These are phyloP conservation scores for Drosophila aldrichi DNA, from an alignment of 2,888 invertebrate species.

Conservation along the genomic window DNA sequence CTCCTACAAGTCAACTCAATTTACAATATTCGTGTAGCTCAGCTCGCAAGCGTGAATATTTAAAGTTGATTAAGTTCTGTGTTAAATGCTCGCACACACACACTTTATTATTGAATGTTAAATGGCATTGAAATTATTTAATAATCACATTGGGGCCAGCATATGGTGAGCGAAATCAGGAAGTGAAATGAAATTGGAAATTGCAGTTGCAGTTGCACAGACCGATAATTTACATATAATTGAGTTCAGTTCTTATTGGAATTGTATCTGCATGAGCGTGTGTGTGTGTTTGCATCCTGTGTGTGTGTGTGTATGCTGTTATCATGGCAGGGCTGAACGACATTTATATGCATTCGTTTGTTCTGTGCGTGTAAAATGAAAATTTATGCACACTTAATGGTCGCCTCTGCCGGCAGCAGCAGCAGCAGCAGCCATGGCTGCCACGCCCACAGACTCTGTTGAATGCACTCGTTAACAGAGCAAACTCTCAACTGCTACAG, in stretches of 20 bases:
- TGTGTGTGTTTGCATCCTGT: slow-evolving; percentile 1
- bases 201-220: slow-evolving; percentile 30
- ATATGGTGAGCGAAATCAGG: slow-evolving; percentile 37
- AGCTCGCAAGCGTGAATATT: background rate
- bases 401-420: slow-evolving; percentile 32
- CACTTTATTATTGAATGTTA: slow-evolving; percentile 41
- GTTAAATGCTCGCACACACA: slow-evolving; percentile 14
- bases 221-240: slow-evolving; percentile 70
- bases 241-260: slow-evolving; percentile 39
- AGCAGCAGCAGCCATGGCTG: background rate
- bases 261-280: background rate
- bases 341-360: slow-evolving; percentile 60
- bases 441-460: slow-evolving; percentile 57
- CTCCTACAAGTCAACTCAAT: background rate
- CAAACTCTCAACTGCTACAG: slow-evolving; percentile 30
- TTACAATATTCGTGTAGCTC: too few species aligned
- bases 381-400: slow-evolving; percentile 73
- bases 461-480: slow-evolving; percentile 58
- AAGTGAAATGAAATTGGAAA: slow-evolving; percentile 53
- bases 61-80: slow-evolving; percentile 10
- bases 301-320: slow-evolving; percentile 22
- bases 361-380: slow-evolving; percentile 55
- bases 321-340: slow-evolving; percentile 39
- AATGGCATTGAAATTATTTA: slow-evolving; percentile 51
- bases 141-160: slow-evolving; percentile 50